Evolutionary conservation across 2,888 invertebrate species (phyloP).

Genomic region (Sericinus montela): DNA sequence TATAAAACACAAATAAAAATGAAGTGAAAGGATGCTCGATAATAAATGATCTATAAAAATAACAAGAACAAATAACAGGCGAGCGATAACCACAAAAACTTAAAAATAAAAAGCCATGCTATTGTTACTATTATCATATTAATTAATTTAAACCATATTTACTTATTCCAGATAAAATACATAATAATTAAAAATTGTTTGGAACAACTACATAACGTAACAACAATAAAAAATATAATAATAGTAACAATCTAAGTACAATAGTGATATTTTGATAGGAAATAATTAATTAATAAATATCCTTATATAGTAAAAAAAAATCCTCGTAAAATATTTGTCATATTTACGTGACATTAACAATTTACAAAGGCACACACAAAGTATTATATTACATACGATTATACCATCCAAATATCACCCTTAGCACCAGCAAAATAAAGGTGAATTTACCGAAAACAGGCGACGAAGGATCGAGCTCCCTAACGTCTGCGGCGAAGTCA

Average conservation of each 20-base stretch:
- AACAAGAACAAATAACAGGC: conserved; percentile 16
- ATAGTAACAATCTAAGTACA: neutral
- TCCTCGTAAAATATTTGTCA: too few relatives aligned
- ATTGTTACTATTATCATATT: neutral
- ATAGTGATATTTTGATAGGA: neutral
- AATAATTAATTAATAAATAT: too few relatives aligned
- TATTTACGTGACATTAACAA: too few relatives aligned
- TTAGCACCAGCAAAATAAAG: conserved; percentile 37
- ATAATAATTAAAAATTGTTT: too few relatives aligned
- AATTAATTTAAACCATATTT: neutral
- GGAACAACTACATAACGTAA: too few relatives aligned
- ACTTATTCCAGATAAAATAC: too few relatives aligned
- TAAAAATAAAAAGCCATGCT: conserved; percentile 30
- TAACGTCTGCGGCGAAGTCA: conserved; percentile 71
- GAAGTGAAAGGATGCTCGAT: too few relatives aligned
- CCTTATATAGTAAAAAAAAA: too few relatives aligned
- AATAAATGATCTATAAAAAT: neutral
- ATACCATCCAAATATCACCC: conserved; percentile 33
- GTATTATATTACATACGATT: too few relatives aligned
- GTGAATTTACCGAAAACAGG: conserved; percentile 69
- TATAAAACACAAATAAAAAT: too few relatives aligned
- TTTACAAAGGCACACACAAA: too few relatives aligned
- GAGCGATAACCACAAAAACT: conserved; percentile 18
- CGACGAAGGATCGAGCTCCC: conserved; percentile 72
- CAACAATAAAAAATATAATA: too few relatives aligned